Conservation (phyloP, 1,140 invertebrate genomes). For the Pararge aegeria region DNA sequence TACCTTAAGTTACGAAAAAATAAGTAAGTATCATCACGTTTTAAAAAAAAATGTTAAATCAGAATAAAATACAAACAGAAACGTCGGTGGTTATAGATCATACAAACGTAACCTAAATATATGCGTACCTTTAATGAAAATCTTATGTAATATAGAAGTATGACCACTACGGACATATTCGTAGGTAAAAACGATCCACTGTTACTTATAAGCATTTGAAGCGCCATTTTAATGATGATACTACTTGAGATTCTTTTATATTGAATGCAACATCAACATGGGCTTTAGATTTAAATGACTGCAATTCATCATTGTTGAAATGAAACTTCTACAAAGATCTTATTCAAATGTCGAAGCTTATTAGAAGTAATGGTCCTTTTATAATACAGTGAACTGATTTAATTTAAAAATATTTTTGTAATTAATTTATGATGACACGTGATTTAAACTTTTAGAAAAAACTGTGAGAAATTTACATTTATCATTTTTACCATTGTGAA, state of each 20-base stretch:
- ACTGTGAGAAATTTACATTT: no score
- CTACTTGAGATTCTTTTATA: slow-evolving; percentile 20
- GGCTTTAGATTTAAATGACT: slow-evolving; percentile 20
- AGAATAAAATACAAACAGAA: no score
- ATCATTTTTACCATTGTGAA: no score
- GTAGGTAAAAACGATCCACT: slow-evolving; percentile 4
- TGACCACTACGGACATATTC: not conserved
- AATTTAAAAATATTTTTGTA: not conserved
- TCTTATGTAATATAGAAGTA: no score
- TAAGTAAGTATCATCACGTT: no score
- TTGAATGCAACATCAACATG: slow-evolving; percentile 21
- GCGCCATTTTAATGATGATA: slow-evolving; percentile 19
- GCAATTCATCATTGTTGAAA: slow-evolving; percentile 25
- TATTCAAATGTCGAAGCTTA: slow-evolving; percentile 24
- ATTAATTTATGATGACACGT: not conserved
- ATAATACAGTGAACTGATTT: not conserved
- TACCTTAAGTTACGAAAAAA: no score
- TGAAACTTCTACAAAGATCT: slow-evolving; percentile 18
- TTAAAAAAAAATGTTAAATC: no score
- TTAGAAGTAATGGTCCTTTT: slow-evolving; percentile 12
- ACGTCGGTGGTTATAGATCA: no score
- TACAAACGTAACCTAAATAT: no score
- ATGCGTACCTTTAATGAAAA: no score
- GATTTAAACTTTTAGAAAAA: no score
- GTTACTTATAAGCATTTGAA: slow-evolving; percentile 8